These are phyloP conservation scores for Molossus molossus DNA, from an alignment of 2,797 vertebrate genomes.

Conservation along the genomic window DNA sequence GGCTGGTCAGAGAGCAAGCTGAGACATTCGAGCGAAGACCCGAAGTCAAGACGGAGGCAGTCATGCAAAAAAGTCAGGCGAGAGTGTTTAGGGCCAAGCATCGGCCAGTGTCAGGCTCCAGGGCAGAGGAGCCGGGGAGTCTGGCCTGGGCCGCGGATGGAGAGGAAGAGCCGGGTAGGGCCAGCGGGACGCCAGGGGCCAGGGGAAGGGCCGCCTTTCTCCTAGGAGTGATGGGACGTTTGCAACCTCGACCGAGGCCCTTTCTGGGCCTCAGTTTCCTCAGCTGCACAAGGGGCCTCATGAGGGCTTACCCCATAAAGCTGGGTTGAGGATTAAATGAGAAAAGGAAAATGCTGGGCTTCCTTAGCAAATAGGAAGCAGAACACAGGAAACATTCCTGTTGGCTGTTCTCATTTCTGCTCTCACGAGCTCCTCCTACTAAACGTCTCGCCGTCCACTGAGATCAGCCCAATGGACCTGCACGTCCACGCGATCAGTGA, in stretches of 20 bases:
- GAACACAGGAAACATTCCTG: neutral
- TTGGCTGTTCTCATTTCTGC: neutral
- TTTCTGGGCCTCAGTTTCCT: neutral
- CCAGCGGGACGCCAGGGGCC: neutral
- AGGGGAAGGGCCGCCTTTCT: neutral
- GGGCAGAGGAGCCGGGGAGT: neutral
- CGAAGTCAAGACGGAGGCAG: conserved; percentile 57
- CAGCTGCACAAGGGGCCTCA: neutral
- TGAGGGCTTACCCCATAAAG: neutral
- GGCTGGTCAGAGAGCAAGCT: neutral
- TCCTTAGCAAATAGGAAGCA: neutral
- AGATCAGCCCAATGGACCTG: neutral
- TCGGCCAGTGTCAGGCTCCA: neutral
- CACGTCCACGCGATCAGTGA: neutral
- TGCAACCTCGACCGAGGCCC: neutral
- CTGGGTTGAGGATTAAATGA: neutral
- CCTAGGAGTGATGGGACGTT: neutral
- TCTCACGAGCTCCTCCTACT: neutral
- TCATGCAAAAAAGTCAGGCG: neutral
- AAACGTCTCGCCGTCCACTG: neutral
- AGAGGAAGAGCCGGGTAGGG: neutral
- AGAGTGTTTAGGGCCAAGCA: neutral
- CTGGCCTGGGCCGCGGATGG: neutral
- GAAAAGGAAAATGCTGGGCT: neutral
- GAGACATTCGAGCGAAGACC: neutral